phyloP scores from a whole-genome alignment of 2,113 vertebrate genomes.

The Austrofundulus limnaeus region DNA sequence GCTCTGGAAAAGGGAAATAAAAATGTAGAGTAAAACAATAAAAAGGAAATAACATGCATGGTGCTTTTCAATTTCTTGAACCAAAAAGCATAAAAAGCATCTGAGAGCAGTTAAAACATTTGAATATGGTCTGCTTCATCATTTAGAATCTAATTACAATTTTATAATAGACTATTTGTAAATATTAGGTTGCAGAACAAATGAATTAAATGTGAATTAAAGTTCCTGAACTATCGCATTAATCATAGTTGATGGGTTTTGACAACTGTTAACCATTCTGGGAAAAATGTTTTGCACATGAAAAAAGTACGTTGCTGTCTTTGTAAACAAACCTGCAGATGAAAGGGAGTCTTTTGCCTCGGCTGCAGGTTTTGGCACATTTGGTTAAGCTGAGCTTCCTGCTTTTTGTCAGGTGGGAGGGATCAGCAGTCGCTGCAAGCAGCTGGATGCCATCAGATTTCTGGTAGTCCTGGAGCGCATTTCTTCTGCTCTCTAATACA shows the following conservation, averaged over 20 bases:
- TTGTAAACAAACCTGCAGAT: slow-evolving; percentile 88
- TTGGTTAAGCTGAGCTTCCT: slow-evolving; percentile 84
- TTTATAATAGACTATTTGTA: neutral
- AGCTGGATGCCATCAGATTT: slow-evolving; percentile 85
- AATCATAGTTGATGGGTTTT: neutral
- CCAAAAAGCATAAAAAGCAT: neutral
- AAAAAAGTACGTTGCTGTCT: neutral
- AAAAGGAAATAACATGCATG: neutral
- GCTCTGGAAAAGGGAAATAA: slow-evolving; percentile 68
- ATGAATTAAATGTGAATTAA: neutral
- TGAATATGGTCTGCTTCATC: neutral
- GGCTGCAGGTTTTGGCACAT: slow-evolving; percentile 90
- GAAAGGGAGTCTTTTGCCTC: slow-evolving; percentile 87
- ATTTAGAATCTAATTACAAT: too few species aligned
- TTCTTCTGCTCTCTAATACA: slow-evolving; percentile 86
- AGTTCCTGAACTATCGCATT: neutral
- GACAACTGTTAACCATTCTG: neutral
- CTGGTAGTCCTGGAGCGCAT: slow-evolving; percentile 92
- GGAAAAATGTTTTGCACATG: neutral
- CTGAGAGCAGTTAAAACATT: neutral
- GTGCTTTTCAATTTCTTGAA: neutral
- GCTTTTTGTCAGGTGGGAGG: slow-evolving; percentile 83
- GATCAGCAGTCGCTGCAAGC: slow-evolving; percentile 66
- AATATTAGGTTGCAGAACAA: neutral
- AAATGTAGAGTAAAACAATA: slow-evolving; percentile 21